These are phyloP conservation scores for Bubo scandiacus DNA, from an alignment of 2,113 vertebrate genomes.

Conservation along the genomic window DNA sequence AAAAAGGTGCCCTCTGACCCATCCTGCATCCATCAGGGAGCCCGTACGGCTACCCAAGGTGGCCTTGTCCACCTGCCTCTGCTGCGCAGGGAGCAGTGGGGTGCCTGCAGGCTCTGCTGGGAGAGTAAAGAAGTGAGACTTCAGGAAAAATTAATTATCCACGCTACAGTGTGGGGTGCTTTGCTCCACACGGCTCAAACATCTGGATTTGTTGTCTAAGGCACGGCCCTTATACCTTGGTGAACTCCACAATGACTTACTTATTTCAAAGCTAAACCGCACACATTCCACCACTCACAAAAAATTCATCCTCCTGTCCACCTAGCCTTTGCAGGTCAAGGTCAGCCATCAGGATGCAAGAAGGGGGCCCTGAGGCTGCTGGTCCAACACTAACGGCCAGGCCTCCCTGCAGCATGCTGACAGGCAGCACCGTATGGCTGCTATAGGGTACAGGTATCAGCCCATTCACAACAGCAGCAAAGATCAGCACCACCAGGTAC, in stretches of 20 bases:
- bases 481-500: accelerated
- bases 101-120: background rate
- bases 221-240: background rate
- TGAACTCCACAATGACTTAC: background rate
- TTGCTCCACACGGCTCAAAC: background rate
- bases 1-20: background rate
- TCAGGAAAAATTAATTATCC: background rate
- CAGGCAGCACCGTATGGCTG: accelerated
- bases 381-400: background rate
- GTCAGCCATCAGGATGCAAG: background rate
- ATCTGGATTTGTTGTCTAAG: background rate
- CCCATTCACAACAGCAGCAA: accelerated
- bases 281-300: accelerated
- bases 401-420: background rate
- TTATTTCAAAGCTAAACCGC: background rate
- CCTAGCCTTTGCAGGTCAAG: background rate
- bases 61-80: background rate
- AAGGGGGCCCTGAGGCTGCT: background rate
- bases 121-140: background rate
- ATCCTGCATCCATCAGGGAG: background rate
- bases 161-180: accelerated
- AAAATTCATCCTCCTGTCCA: background rate
- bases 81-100: background rate
- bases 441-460: background rate
- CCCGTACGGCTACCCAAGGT: accelerated